Conservation (phyloP, 2,113 vertebrate genomes). For the Gasterosteus nipponicus region DNA sequence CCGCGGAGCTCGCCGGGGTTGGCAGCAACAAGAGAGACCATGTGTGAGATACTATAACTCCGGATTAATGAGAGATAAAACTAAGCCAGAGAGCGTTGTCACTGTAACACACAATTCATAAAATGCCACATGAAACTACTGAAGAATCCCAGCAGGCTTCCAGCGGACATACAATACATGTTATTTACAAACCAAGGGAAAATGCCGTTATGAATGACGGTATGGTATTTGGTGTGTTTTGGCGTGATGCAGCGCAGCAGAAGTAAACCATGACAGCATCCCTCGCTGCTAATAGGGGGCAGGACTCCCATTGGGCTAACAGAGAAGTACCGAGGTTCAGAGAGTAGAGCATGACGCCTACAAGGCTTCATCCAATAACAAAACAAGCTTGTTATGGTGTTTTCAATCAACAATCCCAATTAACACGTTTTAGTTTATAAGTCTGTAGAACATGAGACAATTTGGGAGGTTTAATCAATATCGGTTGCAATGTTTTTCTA, state of each 20-base stretch:
- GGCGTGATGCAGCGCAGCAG: slow-evolving; percentile 21
- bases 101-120: slow-evolving; percentile 31
- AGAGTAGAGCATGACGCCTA: slow-evolving; percentile 43
- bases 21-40: slow-evolving; percentile 59
- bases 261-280: slow-evolving; percentile 46
- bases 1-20: slow-evolving; percentile 58
- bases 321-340: slow-evolving; percentile 50
- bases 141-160: slow-evolving; percentile 13
- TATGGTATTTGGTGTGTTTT: slow-evolving; percentile 9
- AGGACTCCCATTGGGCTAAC: slow-evolving; percentile 47
- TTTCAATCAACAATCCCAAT: slow-evolving; percentile 55
- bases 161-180: slow-evolving; percentile 19
- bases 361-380: slow-evolving; percentile 55
- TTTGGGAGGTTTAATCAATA: slow-evolving; percentile 16
- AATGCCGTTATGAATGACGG: slow-evolving; percentile 5
- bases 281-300: slow-evolving; percentile 65
- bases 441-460: slow-evolving; percentile 8
- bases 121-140: slow-evolving; percentile 29
- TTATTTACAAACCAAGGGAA: neutral
- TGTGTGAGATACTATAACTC: slow-evolving; percentile 61
- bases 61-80: slow-evolving; percentile 73
- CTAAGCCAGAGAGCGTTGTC: slow-evolving; percentile 53
- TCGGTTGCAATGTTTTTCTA: neutral
- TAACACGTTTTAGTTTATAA: slow-evolving; percentile 26
- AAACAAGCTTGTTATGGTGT: slow-evolving; percentile 59